Evolutionary conservation across 2,113 vertebrate species (phyloP).

Genomic region (Garra rufa): DNA sequence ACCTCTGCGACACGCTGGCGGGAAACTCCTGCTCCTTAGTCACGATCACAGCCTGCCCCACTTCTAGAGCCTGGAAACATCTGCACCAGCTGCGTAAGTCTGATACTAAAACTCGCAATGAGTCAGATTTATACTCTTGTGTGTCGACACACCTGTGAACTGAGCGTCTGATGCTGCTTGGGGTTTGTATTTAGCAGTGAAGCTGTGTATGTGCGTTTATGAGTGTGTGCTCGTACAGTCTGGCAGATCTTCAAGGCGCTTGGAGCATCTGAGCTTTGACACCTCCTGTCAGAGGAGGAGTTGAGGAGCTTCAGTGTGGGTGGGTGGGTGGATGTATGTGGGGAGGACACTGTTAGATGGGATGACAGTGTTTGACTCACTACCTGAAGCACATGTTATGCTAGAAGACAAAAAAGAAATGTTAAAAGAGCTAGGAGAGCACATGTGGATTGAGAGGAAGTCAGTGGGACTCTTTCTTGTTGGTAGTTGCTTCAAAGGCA

Average conservation of each 20-base stretch:
- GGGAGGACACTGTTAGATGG: neutral
- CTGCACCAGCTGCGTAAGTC: conserved; percentile 89
- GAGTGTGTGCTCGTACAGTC: neutral
- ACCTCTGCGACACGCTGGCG: conserved; percentile 82
- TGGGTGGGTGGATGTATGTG: conserved; percentile 3
- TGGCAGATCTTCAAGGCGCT: conserved; percentile 1
- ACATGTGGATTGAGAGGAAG: neutral
- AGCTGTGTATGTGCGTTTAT: neutral
- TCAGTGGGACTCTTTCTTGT: neutral
- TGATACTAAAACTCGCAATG: neutral
- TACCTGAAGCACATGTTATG: neutral
- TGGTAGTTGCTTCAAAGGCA: conserved; percentile 7
- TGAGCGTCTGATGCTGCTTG: conserved; percentile 7
- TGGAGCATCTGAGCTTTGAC: conserved; percentile 24
- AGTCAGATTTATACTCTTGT: conserved; percentile 27
- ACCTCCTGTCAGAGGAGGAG: conserved; percentile 25
- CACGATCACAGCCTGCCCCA: conserved; percentile 89
- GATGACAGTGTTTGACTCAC: conserved; percentile 13
- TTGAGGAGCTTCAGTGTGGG: neutral
- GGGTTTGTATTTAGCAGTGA: conserved; percentile 17
- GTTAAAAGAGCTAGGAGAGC: neutral
- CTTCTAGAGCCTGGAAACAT: conserved; percentile 72
- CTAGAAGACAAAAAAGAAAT: neutral
- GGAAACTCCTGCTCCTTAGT: conserved; percentile 88
- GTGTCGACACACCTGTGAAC: conserved; percentile 3